Evolutionary conservation across 2,113 vertebrate genomes (phyloP).

Genomic region (Malurus cyaneus): DNA sequence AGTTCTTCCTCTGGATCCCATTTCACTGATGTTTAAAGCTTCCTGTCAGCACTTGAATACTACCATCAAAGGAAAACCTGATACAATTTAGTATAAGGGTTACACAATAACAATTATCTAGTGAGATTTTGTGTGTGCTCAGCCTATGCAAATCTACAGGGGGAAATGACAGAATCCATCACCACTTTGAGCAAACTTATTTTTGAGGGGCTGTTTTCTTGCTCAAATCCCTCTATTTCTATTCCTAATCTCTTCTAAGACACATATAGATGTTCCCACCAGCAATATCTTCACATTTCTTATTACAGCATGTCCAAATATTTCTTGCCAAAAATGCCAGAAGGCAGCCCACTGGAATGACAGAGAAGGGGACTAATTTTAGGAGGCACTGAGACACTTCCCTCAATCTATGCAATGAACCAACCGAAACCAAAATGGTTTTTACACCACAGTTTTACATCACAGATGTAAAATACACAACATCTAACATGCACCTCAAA

Average conservation of each 20-base stretch:
- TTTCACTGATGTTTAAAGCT: neutral
- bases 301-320: slow-evolving; percentile 10
- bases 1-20: neutral
- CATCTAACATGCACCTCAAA: neutral
- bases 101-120: neutral
- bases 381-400: neutral
- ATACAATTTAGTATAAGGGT: neutral
- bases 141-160: neutral
- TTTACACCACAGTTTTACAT: neutral
- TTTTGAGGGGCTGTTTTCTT: neutral
- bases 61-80: neutral
- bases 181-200: neutral
- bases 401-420: neutral
- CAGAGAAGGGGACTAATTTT: neutral
- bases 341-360: slow-evolving; percentile 35
- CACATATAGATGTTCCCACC: slow-evolving; percentile 18
- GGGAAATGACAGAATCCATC: neutral
- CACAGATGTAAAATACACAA: neutral
- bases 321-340: slow-evolving; percentile 44
- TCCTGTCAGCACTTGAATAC: neutral
- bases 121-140: neutral
- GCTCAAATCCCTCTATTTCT: neutral
- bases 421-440: neutral
- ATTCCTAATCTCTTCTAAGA: slow-evolving; percentile 13
- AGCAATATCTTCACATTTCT: neutral